A percentile compares a stretch with the other conserved stretches of the same genome.
phyloP scores from a whole-genome alignment of 2,797 vertebrate species.

The Rhinogobio ventralis region DNA sequence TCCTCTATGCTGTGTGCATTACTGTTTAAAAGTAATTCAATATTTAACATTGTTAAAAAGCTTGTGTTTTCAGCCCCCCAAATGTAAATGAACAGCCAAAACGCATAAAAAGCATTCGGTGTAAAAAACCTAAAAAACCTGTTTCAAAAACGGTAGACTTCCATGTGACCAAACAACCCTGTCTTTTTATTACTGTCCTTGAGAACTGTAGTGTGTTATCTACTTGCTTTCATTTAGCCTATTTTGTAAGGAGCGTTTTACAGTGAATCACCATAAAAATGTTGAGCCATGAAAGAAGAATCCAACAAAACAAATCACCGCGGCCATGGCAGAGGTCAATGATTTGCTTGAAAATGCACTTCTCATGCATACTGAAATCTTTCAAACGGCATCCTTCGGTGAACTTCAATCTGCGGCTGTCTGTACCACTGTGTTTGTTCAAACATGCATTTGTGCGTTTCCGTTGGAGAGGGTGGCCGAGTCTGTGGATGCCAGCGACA shows the following conservation, averaged over 20 bases:
- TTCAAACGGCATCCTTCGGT: conserved; percentile 43
- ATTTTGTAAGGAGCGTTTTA: neutral
- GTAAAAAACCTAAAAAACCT: too few relatives aligned
- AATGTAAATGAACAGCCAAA: too few relatives aligned
- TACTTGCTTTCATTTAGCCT: neutral
- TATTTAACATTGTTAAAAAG: too few relatives aligned
- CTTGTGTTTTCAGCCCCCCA: too few relatives aligned
- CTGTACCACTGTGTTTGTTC: conserved; percentile 48
- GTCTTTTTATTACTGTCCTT: neutral
- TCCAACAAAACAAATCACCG: conserved; percentile 5
- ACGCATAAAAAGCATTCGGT: too few relatives aligned
- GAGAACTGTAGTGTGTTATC: neutral
- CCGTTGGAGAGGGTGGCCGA: conserved; percentile 53
- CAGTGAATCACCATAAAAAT: neutral
- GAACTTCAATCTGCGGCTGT: conserved; percentile 34
- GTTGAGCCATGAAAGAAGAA: neutral
- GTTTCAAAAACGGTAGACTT: neutral
- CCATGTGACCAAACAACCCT: neutral
- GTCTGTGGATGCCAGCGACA: conserved; percentile 78
- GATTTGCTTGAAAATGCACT: neutral
- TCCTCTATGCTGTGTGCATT: too few relatives aligned
- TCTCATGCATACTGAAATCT: neutral
- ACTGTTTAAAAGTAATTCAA: too few relatives aligned
- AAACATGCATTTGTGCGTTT: conserved; percentile 62
- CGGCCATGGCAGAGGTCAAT: conserved; percentile 20